A percentile compares a stretch with the other conserved stretches of the same genome.
Evolutionary conservation across 2,113 vertebrate species (phyloP).

Genomic region (Melanostigma gelatinosum): DNA sequence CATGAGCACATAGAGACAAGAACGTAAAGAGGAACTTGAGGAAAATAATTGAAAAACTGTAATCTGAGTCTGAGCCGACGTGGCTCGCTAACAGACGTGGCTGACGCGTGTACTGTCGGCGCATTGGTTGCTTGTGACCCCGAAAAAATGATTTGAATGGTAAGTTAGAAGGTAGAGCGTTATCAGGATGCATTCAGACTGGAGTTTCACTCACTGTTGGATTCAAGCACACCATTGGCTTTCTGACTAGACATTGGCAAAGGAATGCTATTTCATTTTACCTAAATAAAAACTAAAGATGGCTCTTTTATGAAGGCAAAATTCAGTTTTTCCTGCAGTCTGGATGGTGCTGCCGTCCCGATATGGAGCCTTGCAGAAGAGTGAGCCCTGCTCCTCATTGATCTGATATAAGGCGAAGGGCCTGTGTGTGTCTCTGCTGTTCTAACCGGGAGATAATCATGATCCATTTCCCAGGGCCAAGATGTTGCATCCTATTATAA

Average conservation of each 20-base stretch:
- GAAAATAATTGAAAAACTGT: not conserved
- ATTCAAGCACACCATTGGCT: not conserved
- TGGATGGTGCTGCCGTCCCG: not conserved
- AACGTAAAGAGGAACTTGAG: not conserved
- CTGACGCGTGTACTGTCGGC: not conserved
- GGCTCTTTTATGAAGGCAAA: not conserved
- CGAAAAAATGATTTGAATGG: not conserved
- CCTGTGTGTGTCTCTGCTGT: slow-evolving; percentile 59
- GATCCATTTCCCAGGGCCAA: slow-evolving; percentile 72
- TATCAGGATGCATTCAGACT: not conserved
- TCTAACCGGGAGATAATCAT: slow-evolving; percentile 68
- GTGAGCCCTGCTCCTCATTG: slow-evolving; percentile 49
- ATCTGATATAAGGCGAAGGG: slow-evolving; percentile 68
- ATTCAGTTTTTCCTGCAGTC: not conserved
- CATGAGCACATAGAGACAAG: not conserved
- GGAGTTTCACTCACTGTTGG: too few relatives aligned
- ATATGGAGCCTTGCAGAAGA: slow-evolving; percentile 7
- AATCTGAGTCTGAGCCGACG: not conserved
- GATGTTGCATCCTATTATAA: slow-evolving; percentile 71
- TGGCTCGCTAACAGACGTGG: not conserved
- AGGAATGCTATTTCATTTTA: not conserved
- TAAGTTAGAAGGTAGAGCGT: not conserved
- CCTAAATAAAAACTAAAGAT: not conserved
- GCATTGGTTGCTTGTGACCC: not conserved
- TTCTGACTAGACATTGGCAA: slow-evolving; percentile 7